A percentile compares a stretch with the other conserved stretches of the same genome.
Conservation (phyloP, 2,797 vertebrate genomes). For the Arnoldichthys spilopterus region DNA sequence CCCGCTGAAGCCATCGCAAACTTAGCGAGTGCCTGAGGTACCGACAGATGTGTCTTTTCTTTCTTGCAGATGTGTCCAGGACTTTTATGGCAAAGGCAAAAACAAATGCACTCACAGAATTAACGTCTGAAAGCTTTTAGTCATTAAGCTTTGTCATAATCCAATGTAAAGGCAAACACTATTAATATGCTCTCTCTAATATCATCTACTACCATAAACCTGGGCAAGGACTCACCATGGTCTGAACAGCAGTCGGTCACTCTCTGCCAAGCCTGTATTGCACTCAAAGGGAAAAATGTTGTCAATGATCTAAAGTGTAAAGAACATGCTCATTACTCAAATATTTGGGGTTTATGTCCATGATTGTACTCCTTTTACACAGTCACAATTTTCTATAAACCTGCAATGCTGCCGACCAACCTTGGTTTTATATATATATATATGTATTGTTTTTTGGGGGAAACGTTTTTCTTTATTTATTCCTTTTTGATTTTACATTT, state of each 20-base stretch:
- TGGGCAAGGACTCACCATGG: conserved; percentile 37
- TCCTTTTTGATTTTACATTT: not conserved
- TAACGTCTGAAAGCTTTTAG: conserved; percentile 65
- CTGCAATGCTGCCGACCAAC: conserved; percentile 45
- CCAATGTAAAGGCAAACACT: conserved; percentile 68
- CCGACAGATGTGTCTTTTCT: conserved; percentile 52
- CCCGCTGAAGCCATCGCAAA: conserved; percentile 62
- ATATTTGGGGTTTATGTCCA: conserved; percentile 30
- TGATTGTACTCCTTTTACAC: conserved; percentile 41
- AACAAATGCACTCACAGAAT: conserved; percentile 64
- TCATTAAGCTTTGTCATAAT: conserved; percentile 67
- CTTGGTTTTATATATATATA: not conserved
- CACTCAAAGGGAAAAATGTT: conserved; percentile 20
- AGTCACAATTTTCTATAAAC: conserved; percentile 42
- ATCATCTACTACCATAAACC: conserved; percentile 57
- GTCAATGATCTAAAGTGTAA: conserved; percentile 25
- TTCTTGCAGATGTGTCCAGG: conserved; percentile 62
- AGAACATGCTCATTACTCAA: conserved; percentile 28
- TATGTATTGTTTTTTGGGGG: not conserved
- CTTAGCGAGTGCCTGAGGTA: conserved; percentile 45
- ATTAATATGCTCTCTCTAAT: conserved; percentile 67
- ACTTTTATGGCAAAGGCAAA: conserved; percentile 59
- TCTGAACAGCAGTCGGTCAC: conserved; percentile 12
- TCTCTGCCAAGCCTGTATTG: conserved; percentile 40
- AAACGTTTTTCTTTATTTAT: not conserved